Evolutionary conservation across 2,797 vertebrate species (phyloP), one percentile per base, ranked within the genome.

Genomic region (Acipenser transmontanus): DNA sequence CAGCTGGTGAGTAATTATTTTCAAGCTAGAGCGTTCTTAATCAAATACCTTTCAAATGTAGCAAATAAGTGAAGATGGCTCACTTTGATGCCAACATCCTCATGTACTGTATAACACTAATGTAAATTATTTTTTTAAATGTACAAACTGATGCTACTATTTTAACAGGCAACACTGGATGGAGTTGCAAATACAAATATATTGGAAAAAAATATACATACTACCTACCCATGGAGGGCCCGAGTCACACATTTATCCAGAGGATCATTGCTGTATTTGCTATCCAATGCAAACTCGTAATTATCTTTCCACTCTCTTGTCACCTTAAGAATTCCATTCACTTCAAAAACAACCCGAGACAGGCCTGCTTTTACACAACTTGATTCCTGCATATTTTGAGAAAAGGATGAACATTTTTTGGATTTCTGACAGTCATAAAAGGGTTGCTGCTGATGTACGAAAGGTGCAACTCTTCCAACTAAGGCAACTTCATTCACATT

Each of bases 201-300:
- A 63, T 5, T 14, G 69, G 66, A 67, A 73, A 72, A 72, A 49
- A 66, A 1, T 3, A 70, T 66, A 0, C 68, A 1, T 34, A 4
- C 34, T 34, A 34, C 34, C 85, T 87, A 98, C 97, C 97, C 95
- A 20, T 98, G 97, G 57, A 98, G 83, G 8, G 92, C 95, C 66
- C 95, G 83, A 62, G 89, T 51, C 49, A 98, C 67, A 0, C 91
- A 84, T 81, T 88, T 95, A 66, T 93, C 91, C 80, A 91, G 80
- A 8, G 83, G 57, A 65, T 95, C 85, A 9, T 78, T 93, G 49
- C 93, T 91, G 68, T 97, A 96, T 74, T 84, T 94, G 91, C 92
- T 95, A 85, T 99, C 97, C 71, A 89, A 75, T 66, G 54, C 79
- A 77, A 95, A 97, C 51, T 89, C 74, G 50, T 98, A 99, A 0